A percentile compares a stretch with the other conserved stretches of the same genome.
These are phyloP conservation scores for Polyodon spathula DNA, from an alignment of 2,113 vertebrate species.

Conservation along the genomic window DNA sequence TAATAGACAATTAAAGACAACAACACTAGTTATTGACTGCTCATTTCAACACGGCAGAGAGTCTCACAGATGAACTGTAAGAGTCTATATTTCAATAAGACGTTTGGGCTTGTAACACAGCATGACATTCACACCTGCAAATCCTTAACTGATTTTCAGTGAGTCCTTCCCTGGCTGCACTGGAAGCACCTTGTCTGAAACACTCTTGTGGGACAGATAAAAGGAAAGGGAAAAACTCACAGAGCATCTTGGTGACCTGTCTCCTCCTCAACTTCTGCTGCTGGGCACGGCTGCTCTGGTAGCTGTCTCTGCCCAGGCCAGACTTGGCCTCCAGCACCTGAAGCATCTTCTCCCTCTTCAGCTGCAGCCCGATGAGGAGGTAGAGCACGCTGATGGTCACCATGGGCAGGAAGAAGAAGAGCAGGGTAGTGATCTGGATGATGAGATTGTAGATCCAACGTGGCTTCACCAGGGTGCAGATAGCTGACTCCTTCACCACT, in stretches of 20 bases:
- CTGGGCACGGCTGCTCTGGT: conserved; percentile 31
- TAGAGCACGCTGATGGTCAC: conserved; percentile 77
- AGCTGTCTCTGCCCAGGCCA: conserved; percentile 15
- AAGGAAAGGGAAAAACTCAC: conserved; percentile 58
- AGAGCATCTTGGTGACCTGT: conserved; percentile 92
- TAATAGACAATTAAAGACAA: too few relatives aligned
- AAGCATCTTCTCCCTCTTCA: conserved; percentile 67
- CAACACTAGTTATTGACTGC: too few relatives aligned
- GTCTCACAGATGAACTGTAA: too few relatives aligned
- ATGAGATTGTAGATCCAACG: conserved; percentile 74
- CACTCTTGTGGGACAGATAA: not conserved
- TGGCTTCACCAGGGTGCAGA: conserved; percentile 65
- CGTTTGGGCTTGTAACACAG: too few relatives aligned
- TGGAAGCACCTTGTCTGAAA: too few relatives aligned
- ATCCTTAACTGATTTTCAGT: too few relatives aligned
- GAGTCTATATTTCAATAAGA: too few relatives aligned
- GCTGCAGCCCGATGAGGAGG: conserved; percentile 74
- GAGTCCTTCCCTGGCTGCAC: too few relatives aligned
- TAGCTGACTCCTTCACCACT: conserved; percentile 53
- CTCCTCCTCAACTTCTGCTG: conserved; percentile 60
- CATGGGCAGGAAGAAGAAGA: conserved; percentile 90
- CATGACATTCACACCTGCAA: too few relatives aligned
- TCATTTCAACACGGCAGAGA: too few relatives aligned
- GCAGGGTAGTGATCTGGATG: conserved; percentile 72
- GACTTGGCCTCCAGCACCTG: conserved; percentile 50